Percentiles rank a stretch among this genome's conserved stretches.
Evolutionary conservation across 2,113 vertebrate species (phyloP).

Genomic region (Tachycineta bicolor): DNA sequence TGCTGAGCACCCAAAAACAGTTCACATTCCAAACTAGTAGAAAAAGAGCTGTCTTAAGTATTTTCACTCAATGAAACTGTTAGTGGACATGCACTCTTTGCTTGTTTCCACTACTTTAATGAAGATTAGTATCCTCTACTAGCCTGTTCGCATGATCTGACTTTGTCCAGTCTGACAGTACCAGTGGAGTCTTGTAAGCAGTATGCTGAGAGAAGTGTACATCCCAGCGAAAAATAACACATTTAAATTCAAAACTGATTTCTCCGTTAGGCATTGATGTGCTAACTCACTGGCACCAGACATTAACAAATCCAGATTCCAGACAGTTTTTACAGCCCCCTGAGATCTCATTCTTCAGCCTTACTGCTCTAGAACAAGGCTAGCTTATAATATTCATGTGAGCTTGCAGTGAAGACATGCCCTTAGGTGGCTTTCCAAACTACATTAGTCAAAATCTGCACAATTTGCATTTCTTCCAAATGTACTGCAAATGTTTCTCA

Average conservation of each 20-base stretch:
- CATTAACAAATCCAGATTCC: background rate
- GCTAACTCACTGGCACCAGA: background rate
- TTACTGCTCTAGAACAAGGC: background rate
- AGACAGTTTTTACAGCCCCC: background rate
- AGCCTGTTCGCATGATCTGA: background rate
- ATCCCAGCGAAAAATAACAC: background rate
- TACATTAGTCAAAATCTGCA: background rate
- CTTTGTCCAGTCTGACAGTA: background rate
- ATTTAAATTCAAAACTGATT: background rate
- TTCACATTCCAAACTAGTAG: background rate
- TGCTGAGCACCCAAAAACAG: background rate
- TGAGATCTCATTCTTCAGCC: background rate
- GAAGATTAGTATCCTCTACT: background rate
- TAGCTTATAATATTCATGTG: rapidly evolving
- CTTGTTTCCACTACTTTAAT: background rate
- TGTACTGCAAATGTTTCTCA: background rate
- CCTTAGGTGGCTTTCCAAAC: background rate
- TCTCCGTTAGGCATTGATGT: background rate
- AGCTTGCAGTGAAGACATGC: background rate
- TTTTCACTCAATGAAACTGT: background rate
- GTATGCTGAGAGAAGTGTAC: background rate
- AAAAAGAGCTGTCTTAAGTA: background rate
- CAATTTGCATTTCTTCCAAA: background rate
- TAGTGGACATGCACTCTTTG: background rate
- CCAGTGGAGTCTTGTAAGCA: background rate